Conservation (phyloP, 1,140 invertebrate species). For the Diabrotica virgifera region DNA sequence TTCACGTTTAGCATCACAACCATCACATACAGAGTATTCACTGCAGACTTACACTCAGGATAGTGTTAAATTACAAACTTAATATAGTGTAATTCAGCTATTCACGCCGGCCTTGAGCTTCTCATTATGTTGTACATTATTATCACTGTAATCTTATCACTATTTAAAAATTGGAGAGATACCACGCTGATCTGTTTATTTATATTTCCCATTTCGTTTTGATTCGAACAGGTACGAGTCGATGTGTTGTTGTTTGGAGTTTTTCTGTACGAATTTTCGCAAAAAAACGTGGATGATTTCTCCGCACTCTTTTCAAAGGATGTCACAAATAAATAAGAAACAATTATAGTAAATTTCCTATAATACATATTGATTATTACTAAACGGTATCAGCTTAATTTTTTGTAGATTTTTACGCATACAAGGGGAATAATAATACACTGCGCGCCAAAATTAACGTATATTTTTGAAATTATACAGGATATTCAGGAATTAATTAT, state of each 20-base stretch:
- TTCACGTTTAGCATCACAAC: not conserved
- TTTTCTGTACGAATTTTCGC: no score
- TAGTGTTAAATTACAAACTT: conserved; percentile 20
- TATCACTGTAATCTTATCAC: conserved; percentile 30
- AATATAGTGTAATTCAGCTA: conserved; percentile 22
- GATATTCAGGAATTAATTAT: no score
- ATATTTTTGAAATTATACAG: no score
- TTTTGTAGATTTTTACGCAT: no score
- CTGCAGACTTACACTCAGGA: not conserved
- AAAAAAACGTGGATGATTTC: no score
- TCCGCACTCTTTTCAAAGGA: no score
- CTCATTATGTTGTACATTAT: conserved; percentile 22
- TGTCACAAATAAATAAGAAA: no score
- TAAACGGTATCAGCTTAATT: no score
- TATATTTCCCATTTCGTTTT: conserved; percentile 3
- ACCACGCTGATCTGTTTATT: conserved; percentile 3
- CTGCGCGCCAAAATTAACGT: no score
- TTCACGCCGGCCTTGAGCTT: conserved; percentile 23
- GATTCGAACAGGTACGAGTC: not conserved
- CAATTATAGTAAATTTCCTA: no score
- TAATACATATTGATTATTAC: no score
- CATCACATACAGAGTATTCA: conserved; percentile 2
- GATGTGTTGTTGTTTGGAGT: not conserved
- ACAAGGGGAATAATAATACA: no score
- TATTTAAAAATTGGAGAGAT: conserved; percentile 6